Evolutionary conservation across 2,113 vertebrate species (phyloP), one percentile per base, ranked within the genome.

Genomic region (Rhynchomys soricoides): DNA sequence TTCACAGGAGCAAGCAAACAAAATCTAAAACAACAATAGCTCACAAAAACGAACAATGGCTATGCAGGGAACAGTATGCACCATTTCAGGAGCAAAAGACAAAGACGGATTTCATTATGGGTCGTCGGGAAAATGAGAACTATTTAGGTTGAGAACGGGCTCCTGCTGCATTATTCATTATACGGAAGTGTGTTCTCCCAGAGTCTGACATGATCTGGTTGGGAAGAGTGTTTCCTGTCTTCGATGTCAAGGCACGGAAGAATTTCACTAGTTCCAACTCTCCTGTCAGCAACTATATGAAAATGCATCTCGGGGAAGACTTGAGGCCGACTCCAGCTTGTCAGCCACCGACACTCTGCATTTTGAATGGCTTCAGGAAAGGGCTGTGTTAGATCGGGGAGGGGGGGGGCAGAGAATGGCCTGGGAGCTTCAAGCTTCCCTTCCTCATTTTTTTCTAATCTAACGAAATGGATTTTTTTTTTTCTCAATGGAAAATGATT

Each of bases 261-360:
- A 90, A 89, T 95, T 91, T 93, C 59, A 52, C 87, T 87, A 43
- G 83, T 62, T 91, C 75, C 71, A 5, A 93, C 87, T 96, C 92
- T 93, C 79, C 92, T 93, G 79, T 93, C 57, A 92, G 74, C 78
- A 91, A 52, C 95, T 91, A 83, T 8, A 94, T 81, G 73, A 95
- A 96, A 96, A 96, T 73, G 45, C 90, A 88, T 95, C 90, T 91
- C 48, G 48, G 85, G 64, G 74, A 96, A 85, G 86, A 93, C 73
- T 95, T 78, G 73, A 62, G 90, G 82, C 93, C 85, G 90, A 96
- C 70, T 81, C 87, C 75, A 68, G 93, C 92, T 85, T 93, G 94
- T 91, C 96, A 95, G 90, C 92, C 13, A 12, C 52, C 81, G 90
- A 77, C 82, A 48, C 43, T 85, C 52, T 88, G 85, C 45, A 52